Evolutionary conservation across 2,113 vertebrate genomes (phyloP), one percentile per base, ranked within the genome.

Genomic region (Ranitomeya imitator): DNA sequence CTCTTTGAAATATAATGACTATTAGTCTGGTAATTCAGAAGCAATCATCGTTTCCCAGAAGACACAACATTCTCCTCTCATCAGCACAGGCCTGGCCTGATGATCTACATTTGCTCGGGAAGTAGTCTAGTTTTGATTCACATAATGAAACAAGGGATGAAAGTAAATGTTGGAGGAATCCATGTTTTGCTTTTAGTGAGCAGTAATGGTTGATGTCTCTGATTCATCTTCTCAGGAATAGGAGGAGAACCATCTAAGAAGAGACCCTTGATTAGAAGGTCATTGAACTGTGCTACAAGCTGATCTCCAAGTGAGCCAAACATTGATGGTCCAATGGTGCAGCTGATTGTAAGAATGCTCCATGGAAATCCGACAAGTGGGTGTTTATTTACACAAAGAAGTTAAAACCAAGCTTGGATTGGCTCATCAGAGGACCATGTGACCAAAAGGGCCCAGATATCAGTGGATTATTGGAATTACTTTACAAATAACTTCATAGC

Each of bases 1-100:
- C 79, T 52, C 67, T 73, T 83, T 88, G 86, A 88, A 88, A 88
- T 88, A 88, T 83, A 88, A 88, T 83, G 87, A 88, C 57, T 77
- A 74, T 83, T 67, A 83, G 87, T 84, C 81, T 88, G 71, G 87
- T 88, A 84, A 88, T 88, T 77, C 87, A 83, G 55, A 83, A 88
- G 80, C 80, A 83, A 83, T 77, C 55, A 77, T 23, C 69, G 52
- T 88, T 83, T 84, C 87, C 87, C 87, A 83, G 80, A 84, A 88
- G 87, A 65, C 71, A 84, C 74, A 88, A 23, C 23, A 11, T 77
- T 84, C 60, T 78, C 87, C 59, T 21, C 71, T 61, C 57, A 31
- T 87, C 63, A 87, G 60, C 31, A 55, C 74, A 55, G 37, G n/a
- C 69, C 69, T 15, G 59, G 87, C 76, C 59, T 31, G 71, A 26